Evolutionary conservation across 1,140 invertebrate genomes (phyloP).

Genomic region (Drosophila gunungcola): DNA sequence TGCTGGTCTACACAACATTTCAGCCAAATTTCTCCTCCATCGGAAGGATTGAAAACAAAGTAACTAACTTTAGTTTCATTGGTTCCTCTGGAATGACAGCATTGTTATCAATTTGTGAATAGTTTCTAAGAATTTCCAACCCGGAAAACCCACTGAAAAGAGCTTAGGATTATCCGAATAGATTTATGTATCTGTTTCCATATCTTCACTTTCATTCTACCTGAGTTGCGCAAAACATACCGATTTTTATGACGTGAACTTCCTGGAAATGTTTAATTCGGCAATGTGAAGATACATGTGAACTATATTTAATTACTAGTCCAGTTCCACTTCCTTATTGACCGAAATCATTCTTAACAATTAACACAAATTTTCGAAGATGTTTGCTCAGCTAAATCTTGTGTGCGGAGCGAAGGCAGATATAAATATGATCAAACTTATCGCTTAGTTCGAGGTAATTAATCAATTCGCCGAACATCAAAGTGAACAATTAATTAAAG

Average conservation of each 20-base stretch:
- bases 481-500: slow-evolving; percentile 52
- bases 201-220: background rate
- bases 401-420: background rate
- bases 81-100: background rate
- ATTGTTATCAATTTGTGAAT: background rate
- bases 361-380: slow-evolving; percentile 36
- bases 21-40: slow-evolving; percentile 7
- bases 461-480: slow-evolving; percentile 41
- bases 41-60: slow-evolving; percentile 1
- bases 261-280: background rate
- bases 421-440: slow-evolving; percentile 32
- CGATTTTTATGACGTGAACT: background rate
- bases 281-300: background rate
- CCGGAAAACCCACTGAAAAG: background rate
- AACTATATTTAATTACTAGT: slow-evolving; percentile 10
- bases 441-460: slow-evolving; percentile 30
- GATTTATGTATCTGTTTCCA: background rate
- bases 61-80: background rate
- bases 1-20: slow-evolving; percentile 9
- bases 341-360: slow-evolving; percentile 20
- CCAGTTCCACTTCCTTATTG: slow-evolving; percentile 27
- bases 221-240: background rate
- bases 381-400: slow-evolving; percentile 29
- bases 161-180: slow-evolving; percentile 1
- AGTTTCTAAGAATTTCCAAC: background rate